Base-by-base conservation (phyloP, 2,888 invertebrate genomes). In the Epirrita christyi region DNA sequence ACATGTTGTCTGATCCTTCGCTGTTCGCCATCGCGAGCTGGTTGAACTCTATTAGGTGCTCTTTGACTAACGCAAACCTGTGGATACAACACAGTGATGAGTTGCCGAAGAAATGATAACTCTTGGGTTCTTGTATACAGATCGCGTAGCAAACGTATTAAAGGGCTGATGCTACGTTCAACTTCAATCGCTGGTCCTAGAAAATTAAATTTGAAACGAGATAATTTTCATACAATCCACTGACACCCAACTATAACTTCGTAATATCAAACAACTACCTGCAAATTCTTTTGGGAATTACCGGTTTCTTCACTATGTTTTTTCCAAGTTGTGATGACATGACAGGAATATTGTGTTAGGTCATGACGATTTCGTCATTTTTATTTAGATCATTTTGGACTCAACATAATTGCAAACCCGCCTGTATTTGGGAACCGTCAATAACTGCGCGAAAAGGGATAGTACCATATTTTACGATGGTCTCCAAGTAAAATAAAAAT, bases 21-120 rank as follows among this genome's bases (percentile, higher is more conserved):
- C 99, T 98, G 86, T 98, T 98, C 21, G 98, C 98, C 97, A 99
- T 99, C 21, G 99, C 99, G 76, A 99, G 92, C 92, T 98, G 98
- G 91, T 98, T 99, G 92, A 99, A 99, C 93, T 99, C 99, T 72
- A 99, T 97, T 78, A 99, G 93, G 88, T 98, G 97, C 86, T 99
- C 98, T 86, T 98, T 98, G 67, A 99, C 96, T 86, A 99, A 93
- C 42, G 96, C 94, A 90, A 99, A 99, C 92, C 98, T 99, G 88
- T 6, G 86, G 88, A 57, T 28, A 56, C 48, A 63, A 50, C 46
- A 54, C 42, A 47, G 41, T 52, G 38, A 21, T 56, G 42, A 41
- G 32, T 29, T 48, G 43, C 40, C 36, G 50, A 41, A 10, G 50
- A 29, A 13, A 4, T 8, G 29, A 29, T 29, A 36, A 36, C 11